Conservation (phyloP, 2,888 invertebrate species). For the Cotesia congregata region DNA sequence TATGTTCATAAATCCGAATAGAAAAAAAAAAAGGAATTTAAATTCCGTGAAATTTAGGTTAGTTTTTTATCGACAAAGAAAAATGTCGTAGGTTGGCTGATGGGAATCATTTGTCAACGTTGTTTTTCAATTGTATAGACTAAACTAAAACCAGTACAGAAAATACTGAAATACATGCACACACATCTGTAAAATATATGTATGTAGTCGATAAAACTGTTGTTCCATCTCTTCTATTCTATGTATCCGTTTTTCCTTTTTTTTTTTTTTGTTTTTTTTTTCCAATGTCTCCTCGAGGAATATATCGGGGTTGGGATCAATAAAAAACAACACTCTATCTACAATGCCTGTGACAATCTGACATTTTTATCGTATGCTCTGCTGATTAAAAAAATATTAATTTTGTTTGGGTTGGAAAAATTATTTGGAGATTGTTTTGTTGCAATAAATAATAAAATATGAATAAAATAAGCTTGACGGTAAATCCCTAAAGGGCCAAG, state of each 20-base stretch:
- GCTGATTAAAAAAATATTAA: not conserved
- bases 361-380: not conserved
- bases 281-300: slow-evolving; percentile 8
- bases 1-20: not conserved
- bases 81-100: slow-evolving; percentile 2
- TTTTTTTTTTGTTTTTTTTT: slow-evolving; percentile 9
- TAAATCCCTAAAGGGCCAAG: slow-evolving; percentile 29
- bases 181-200: not conserved
- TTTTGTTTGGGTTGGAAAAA: not conserved
- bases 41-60: not conserved
- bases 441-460: not conserved
- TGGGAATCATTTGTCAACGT: slow-evolving; percentile 13
- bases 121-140: slow-evolving; percentile 11
- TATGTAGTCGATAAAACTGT: slow-evolving; percentile 7
- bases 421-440: not conserved
- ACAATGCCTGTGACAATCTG: not conserved
- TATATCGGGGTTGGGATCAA: slow-evolving; percentile 2
- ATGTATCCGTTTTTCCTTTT: not conserved
- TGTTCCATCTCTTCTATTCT: slow-evolving; percentile 4
- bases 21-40: not conserved
- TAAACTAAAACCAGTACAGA: not conserved
- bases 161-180: not conserved
- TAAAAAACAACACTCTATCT: slow-evolving; percentile 4
- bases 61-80: not conserved
- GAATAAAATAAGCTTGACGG: not conserved